Conservation (phyloP, 2,888 invertebrate species). For the Diloba caeruleocephala region DNA sequence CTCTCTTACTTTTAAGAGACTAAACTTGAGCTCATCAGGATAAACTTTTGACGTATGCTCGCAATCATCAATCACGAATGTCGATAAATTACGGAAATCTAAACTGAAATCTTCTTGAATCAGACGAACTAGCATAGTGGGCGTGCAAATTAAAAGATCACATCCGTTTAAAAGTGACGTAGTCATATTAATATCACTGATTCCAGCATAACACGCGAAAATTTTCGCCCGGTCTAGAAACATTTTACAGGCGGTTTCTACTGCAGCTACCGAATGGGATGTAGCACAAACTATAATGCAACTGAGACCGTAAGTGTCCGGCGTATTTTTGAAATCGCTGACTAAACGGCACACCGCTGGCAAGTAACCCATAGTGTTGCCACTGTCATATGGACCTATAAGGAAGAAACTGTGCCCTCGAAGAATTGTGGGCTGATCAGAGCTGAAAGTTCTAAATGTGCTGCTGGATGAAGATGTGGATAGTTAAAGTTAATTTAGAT, state of each 20-base stretch:
- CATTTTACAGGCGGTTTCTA: slow-evolving; percentile 76
- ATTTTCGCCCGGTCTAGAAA: slow-evolving; percentile 75
- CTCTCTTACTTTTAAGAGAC: slow-evolving; percentile 78
- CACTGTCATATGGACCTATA: slow-evolving; percentile 89
- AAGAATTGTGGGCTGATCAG: slow-evolving; percentile 89
- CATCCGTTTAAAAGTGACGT: slow-evolving; percentile 90
- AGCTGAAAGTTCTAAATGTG: slow-evolving; percentile 24
- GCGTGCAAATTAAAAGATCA: slow-evolving; percentile 92
- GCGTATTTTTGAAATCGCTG: slow-evolving; percentile 71
- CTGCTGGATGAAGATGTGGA: not conserved
- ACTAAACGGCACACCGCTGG: slow-evolving; percentile 91
- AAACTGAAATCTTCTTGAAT: slow-evolving; percentile 80
- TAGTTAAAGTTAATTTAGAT: not conserved
- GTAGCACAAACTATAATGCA: slow-evolving; percentile 91
- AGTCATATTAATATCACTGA: slow-evolving; percentile 70
- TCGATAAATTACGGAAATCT: slow-evolving; percentile 90
- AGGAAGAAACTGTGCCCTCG: slow-evolving; percentile 91
- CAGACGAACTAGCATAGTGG: slow-evolving; percentile 86
- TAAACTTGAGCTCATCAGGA: slow-evolving; percentile 76
- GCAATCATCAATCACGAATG: slow-evolving; percentile 92
- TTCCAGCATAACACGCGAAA: slow-evolving; percentile 80
- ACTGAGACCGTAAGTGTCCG: slow-evolving; percentile 88
- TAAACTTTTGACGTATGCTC: slow-evolving; percentile 90
- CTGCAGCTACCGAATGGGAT: slow-evolving; percentile 85
- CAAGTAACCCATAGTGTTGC: slow-evolving; percentile 92